Percentiles rank a stretch among this genome's conserved stretches.
Evolutionary conservation across 2,888 invertebrate genomes (phyloP).

Genomic region (Cephus pygmeus): DNA sequence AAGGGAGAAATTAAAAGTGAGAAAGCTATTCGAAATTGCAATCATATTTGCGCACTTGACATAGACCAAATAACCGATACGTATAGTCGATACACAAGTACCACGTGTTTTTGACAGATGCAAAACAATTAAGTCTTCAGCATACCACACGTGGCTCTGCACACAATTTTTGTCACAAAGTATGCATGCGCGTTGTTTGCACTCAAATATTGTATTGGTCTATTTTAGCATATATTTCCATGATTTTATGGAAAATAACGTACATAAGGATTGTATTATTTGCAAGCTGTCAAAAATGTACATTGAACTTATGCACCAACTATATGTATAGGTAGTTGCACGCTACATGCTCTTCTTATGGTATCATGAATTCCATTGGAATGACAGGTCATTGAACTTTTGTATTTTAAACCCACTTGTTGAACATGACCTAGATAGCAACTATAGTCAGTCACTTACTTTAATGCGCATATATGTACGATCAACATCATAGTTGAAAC

Average conservation of each 20-base stretch:
- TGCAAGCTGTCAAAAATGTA: neutral
- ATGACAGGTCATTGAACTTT: neutral
- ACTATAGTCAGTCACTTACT: neutral
- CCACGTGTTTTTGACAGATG: neutral
- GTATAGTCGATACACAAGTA: neutral
- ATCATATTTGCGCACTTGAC: neutral
- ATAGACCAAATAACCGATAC: neutral
- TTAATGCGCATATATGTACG: neutral
- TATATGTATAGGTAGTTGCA: neutral
- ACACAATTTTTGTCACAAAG: neutral
- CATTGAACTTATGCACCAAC: neutral
- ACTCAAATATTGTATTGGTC: too few relatives aligned
- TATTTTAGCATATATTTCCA: neutral
- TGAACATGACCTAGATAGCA: neutral
- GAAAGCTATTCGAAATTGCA: neutral
- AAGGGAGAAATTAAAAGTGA: neutral
- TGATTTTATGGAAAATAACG: neutral
- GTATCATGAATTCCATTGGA: neutral
- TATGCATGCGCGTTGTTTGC: neutral
- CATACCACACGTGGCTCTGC: neutral
- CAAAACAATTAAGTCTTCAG: neutral
- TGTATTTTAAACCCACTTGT: neutral
- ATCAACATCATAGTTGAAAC: neutral
- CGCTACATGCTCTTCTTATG: neutral
- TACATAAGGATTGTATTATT: neutral